These are phyloP conservation scores for Drosophila littoralis DNA, from an alignment of 1,140 invertebrate genomes.

Conservation along the genomic window DNA sequence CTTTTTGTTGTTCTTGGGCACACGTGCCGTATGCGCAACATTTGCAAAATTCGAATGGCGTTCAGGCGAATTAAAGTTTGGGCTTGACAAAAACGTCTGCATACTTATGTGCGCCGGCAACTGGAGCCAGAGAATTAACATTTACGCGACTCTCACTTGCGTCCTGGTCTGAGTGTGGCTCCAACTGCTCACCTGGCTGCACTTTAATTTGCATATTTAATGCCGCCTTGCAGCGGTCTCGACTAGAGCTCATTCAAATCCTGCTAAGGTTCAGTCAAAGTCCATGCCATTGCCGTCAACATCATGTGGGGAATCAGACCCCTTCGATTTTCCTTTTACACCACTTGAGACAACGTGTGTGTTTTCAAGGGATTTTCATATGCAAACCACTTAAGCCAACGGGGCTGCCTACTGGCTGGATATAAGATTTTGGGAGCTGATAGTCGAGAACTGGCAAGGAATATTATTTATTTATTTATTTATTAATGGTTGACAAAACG, in stretches of 20 bases:
- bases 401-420: conserved; percentile 1
- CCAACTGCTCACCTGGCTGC: conserved; percentile 44
- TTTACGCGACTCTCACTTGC: conserved; percentile 12
- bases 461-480: too few relatives aligned
- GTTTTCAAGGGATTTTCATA: conserved; percentile 43
- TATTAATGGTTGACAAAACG: too few relatives aligned
- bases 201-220: conserved; percentile 53
- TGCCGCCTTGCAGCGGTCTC: conserved; percentile 32
- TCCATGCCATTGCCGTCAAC: background rate
- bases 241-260: conserved; percentile 8
- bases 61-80: conserved; percentile 38
- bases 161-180: conserved; percentile 10
- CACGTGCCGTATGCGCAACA: conserved; percentile 61
- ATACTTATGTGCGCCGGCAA: conserved; percentile 27
- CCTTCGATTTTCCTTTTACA: too few relatives aligned
- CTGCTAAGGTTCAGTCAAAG: background rate
- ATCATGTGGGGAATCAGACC: too few relatives aligned
- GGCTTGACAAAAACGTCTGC: conserved; percentile 48
- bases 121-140: conserved; percentile 20
- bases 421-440: background rate
- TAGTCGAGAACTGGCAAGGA: background rate
- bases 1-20: conserved; percentile 48
- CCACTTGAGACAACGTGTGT: conserved; percentile 20
- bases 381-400: conserved; percentile 43
- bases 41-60: conserved; percentile 22